Evolutionary conservation across 2,888 invertebrate genomes (phyloP).

Genomic region (Aelia acuminata): DNA sequence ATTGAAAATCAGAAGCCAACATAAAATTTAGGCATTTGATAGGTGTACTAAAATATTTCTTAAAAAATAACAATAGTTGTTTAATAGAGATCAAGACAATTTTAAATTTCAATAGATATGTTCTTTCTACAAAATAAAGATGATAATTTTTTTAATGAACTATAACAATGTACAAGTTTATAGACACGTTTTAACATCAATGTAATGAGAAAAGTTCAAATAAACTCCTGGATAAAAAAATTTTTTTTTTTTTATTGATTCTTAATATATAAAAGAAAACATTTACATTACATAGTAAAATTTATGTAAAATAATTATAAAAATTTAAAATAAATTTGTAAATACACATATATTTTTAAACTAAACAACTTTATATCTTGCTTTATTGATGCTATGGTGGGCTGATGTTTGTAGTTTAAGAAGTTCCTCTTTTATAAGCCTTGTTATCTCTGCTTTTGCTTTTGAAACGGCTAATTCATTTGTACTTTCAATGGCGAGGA

Average conservation of each 20-base stretch:
- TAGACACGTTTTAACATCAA: not conserved
- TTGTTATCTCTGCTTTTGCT: conserved; percentile 96
- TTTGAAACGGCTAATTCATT: conserved; percentile 96
- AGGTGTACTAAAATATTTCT: not conserved
- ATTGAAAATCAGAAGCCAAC: not conserved
- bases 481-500: conserved; percentile 98
- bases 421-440: conserved; percentile 97
- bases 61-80: not conserved
- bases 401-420: conserved; percentile 90
- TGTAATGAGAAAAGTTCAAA: not conserved
- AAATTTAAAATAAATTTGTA: conserved; percentile 18
- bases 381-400: conserved; percentile 83
- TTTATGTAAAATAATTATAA: conserved; percentile 40
- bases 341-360: conserved; percentile 13
- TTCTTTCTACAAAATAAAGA: conserved; percentile 3
- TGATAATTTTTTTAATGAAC: not conserved
- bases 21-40: not conserved
- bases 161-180: conserved; percentile 1
- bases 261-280: conserved; percentile 11
- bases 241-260: conserved; percentile 30
- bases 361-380: conserved; percentile 67
- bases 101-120: not conserved
- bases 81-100: not conserved
- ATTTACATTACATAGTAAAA: conserved; percentile 4
- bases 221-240: conserved; percentile 17